Evolutionary conservation across 2,888 invertebrate species (phyloP).

Genomic region (Hyalella azteca): DNA sequence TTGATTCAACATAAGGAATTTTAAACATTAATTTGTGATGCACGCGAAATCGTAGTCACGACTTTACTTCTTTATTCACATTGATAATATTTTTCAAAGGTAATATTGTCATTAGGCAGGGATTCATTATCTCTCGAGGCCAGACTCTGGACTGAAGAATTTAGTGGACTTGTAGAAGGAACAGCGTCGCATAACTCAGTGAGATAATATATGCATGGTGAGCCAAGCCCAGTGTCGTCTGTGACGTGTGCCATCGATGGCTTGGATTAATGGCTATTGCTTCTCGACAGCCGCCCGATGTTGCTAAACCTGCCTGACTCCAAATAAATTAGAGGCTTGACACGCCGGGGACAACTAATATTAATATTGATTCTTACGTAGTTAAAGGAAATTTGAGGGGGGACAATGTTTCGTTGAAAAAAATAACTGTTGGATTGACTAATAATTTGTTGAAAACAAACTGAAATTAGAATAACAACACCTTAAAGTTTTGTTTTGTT

Average conservation of each 20-base stretch:
- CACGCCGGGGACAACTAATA: not conserved
- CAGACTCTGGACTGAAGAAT: too few species aligned
- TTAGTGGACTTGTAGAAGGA: too few species aligned
- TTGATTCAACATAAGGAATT: not conserved
- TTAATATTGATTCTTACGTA: not conserved
- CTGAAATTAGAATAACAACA: not conserved
- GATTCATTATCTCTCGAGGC: not conserved
- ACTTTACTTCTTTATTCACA: not conserved
- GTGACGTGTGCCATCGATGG: conserved; percentile 1
- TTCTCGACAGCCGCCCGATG: conserved; percentile 30
- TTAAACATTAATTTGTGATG: not conserved
- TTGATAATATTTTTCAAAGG: not conserved
- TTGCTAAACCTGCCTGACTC: conserved; percentile 18
- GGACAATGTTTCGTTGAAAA: not conserved
- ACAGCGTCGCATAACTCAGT: too few species aligned
- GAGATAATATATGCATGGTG: conserved; percentile 23
- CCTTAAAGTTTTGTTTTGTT: not conserved
- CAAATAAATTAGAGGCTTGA: conserved; percentile 27
- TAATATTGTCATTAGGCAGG: not conserved
- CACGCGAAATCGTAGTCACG: not conserved
- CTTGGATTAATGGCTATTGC: conserved; percentile 29
- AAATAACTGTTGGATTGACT: not conserved
- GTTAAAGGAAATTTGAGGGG: not conserved
- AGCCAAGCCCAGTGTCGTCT: not conserved
- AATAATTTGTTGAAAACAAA: not conserved